Evolutionary conservation across 1,140 invertebrate species (phyloP), one percentile per base, ranked within the genome.

Genomic region (Episyrphus balteatus): DNA sequence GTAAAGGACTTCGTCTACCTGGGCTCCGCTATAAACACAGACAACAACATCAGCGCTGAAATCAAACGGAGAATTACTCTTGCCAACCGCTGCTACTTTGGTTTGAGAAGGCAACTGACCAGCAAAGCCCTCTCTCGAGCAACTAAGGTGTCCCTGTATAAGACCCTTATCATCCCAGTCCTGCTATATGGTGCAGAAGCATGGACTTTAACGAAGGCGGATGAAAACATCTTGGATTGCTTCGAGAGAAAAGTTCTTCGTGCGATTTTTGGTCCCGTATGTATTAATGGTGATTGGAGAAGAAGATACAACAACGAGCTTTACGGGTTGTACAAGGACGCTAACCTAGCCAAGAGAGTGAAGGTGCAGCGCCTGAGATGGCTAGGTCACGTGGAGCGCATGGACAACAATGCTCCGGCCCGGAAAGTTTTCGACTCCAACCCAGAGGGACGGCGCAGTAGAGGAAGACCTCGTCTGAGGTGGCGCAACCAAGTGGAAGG

Each of bases 241-340:
- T 50, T 45, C 17, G 44, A 46, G 19, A 31, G 44, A 34, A 44
- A 45, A 41, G 31, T 44, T 30, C 32, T 44, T n/a, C n/a, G 44
- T 10, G 12, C 3, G 15, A 44, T 33, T 30, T 34, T 5, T 34
- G 33, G 31, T 14, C n/a, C 38, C 10, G 17, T 15, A 11, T 18
- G 17, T 6, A 17, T 15, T 5, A 18, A 40, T 6, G 10, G 17
- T 2, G 38, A 15, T 3, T 40, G 38, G 38, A 40, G 13, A 18
- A 40, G n/a, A 19, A 15, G 38, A 11, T 40, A 18, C 9, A 40
- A 40, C 38, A 6, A 40, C 18, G 38, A 40, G 26, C 10, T 43
- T 10, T 43, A 43, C 42, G 26, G 31, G 1, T 14, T 43, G 21
- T 43, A 43, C 31, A 43, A 18, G 5, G 21, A 43, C 21, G 10